Conservation (phyloP, 2,888 invertebrate genomes). For the Carabus problematicus region DNA sequence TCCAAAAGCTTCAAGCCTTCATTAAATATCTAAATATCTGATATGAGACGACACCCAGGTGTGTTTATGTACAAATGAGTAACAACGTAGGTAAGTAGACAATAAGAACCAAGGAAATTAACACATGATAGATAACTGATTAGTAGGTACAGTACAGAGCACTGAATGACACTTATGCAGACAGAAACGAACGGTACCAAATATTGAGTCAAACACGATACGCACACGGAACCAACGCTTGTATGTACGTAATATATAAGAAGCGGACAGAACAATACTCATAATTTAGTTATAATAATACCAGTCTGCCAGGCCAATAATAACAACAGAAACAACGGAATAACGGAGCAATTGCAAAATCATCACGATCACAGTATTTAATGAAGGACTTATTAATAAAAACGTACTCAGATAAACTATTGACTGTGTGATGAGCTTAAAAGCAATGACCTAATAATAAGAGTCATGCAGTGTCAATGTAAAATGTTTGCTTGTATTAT, state of each 20-base stretch:
- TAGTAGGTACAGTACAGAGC: slow-evolving; percentile 17
- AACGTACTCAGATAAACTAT: slow-evolving; percentile 40
- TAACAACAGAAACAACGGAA: slow-evolving; percentile 9
- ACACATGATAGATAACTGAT: too few species aligned
- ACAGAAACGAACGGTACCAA: slow-evolving; percentile 2
- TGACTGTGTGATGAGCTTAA: slow-evolving; percentile 40
- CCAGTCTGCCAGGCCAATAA: slow-evolving; percentile 38
- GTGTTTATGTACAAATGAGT: slow-evolving; percentile 33
- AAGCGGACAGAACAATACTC: slow-evolving; percentile 33
- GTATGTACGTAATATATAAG: slow-evolving; percentile 23
- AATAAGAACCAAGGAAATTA: too few species aligned
- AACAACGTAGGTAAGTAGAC: too few species aligned
- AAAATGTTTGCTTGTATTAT: slow-evolving; percentile 41
- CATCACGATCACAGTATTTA: slow-evolving; percentile 34
- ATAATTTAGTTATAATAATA: not conserved
- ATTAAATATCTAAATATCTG: slow-evolving; percentile 42
- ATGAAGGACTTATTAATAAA: slow-evolving; percentile 33
- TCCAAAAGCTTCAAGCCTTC: slow-evolving; percentile 43
- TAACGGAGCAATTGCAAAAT: slow-evolving; percentile 24
- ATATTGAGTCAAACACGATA: not conserved
- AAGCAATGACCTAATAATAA: slow-evolving; percentile 43
- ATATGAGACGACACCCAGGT: slow-evolving; percentile 32
- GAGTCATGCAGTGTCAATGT: slow-evolving; percentile 43
- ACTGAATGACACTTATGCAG: slow-evolving; percentile 34
- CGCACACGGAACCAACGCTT: slow-evolving; percentile 3